Conservation (phyloP, 2,113 vertebrate species). For the Hirundichthys speculiger region DNA sequence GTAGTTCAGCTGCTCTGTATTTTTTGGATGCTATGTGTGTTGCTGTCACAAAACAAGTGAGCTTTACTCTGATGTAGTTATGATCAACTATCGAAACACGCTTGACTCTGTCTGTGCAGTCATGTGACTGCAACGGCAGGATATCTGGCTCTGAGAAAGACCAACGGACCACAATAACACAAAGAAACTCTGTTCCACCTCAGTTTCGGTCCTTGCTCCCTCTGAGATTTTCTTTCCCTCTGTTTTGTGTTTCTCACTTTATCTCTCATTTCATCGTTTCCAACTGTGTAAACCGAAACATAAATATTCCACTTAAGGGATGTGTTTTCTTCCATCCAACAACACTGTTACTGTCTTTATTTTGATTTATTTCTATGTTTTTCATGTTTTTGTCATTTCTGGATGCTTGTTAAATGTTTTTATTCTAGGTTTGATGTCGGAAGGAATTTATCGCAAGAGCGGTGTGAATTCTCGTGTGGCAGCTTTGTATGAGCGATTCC, state of each 20-base stretch:
- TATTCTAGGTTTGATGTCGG: conserved; percentile 87
- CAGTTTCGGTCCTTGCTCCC: background rate
- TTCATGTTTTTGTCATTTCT: background rate
- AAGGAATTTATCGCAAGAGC: conserved; percentile 96
- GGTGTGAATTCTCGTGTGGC: conserved; percentile 93
- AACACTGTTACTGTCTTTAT: no score
- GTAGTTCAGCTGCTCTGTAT: no score
- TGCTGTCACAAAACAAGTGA: no score
- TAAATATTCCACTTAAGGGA: no score
- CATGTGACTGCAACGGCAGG: conserved; percentile 39
- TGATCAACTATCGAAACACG: background rate
- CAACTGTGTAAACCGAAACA: no score
- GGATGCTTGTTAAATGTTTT: background rate
- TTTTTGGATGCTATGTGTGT: no score
- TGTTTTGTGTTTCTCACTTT: conserved; percentile 11
- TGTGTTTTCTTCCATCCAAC: no score
- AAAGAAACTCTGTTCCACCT: conserved; percentile 43
- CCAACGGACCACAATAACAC: conserved; percentile 28
- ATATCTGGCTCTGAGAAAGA: conserved; percentile 19
- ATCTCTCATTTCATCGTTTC: background rate
- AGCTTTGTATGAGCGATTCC: conserved; percentile 84
- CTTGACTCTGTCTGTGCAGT: conserved; percentile 28
- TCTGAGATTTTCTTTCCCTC: background rate
- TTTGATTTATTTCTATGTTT: background rate
- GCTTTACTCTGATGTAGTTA: background rate